Evolutionary conservation across 2,888 invertebrate species (phyloP), one percentile per base, ranked within the genome.

Genomic region (Cantharis rufa): DNA sequence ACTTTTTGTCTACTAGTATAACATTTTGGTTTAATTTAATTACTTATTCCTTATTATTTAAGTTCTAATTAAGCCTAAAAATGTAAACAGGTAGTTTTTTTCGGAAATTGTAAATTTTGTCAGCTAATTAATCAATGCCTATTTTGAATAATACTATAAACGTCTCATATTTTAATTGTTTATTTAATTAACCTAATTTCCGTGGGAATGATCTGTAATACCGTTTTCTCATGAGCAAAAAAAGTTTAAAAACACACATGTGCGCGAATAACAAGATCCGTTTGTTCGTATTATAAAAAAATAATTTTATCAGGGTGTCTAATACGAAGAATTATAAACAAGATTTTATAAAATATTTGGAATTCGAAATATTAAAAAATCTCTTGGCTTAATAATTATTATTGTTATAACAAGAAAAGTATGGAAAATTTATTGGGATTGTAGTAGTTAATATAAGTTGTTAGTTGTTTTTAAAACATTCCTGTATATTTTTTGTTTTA

Each of bases 141-240:
- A 48, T 48, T 48, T 48, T 48, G 1, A 48, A 48, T n/a, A n/a
- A 48, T 48, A 1, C 1, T 48, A n/a, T n/a, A 48, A 48, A 32
- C 7, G 48, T 2, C 2, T 1, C 1, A 48, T 48, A n/a, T 48
- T 48, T 7, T 48, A 48, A 1, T 48, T 48, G 48, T 48, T 48
- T 48, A 48, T 48, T 48, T 48, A 48, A 48, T 48, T 48, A 48
- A 48, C 48, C 48, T 48, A 48, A 48, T 48, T 48, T 48, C 48
- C 64, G 63, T 63, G 63, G 48, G 64, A 72, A 72, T 66, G 21
- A 66, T 66, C 21, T 66, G 64, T 24, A 21, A 66, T 66, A 66
- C 64, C 64, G 18, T 66, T 66, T 24, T 66, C 64, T 66, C 64
- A 66, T 15, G 24, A 7, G 11, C 64, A n/a, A 66, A 66, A n/a